Percentiles rank a stretch among this genome's conserved stretches.
Evolutionary conservation across 2,113 vertebrate genomes (phyloP).

Genomic region (Ameiurus melas): DNA sequence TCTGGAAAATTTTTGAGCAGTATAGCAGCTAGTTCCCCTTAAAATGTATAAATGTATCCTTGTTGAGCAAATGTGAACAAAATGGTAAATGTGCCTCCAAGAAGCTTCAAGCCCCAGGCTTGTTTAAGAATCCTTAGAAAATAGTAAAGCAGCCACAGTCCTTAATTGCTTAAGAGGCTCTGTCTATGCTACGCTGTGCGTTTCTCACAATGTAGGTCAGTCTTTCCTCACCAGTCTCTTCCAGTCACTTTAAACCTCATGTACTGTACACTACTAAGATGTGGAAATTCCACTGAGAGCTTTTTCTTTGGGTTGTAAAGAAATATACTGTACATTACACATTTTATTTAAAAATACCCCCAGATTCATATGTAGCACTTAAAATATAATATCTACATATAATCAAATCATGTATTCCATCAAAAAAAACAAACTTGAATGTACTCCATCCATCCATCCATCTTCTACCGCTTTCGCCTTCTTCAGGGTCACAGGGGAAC

Average conservation of each 20-base stretch:
- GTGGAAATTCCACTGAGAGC: neutral
- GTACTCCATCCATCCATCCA: neutral
- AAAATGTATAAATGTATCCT: neutral
- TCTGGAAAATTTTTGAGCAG: neutral
- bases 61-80: conserved; percentile 14
- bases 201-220: conserved; percentile 70
- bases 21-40: conserved; percentile 6
- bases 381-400: neutral
- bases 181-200: neutral
- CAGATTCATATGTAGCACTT: neutral
- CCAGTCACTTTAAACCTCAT: conserved; percentile 53
- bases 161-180: conserved; percentile 32
- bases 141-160: conserved; percentile 18
- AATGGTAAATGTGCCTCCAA: conserved; percentile 14
- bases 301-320: neutral
- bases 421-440: neutral
- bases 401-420: neutral
- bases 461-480: too few species aligned
- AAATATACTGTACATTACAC: neutral
- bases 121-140: conserved; percentile 8
- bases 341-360: neutral
- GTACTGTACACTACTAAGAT: neutral
- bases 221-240: conserved; percentile 66
- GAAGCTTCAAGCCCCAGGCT: neutral
- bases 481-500: too few species aligned